phyloP scores from a whole-genome alignment of 2,888 invertebrate species.

The Deilephila elpenor region DNA sequence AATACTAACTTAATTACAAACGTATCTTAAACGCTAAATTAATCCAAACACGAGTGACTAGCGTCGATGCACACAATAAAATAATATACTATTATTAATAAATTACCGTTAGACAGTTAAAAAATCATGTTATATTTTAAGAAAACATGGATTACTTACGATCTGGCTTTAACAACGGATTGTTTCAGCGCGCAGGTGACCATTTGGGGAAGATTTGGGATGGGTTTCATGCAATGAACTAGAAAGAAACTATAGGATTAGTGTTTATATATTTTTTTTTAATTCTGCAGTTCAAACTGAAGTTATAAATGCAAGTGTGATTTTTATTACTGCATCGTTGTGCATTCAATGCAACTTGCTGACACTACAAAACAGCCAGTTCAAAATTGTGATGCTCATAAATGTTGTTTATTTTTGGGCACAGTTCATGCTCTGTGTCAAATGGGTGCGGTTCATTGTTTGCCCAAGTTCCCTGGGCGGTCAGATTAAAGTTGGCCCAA shows the following conservation, averaged over 20 bases:
- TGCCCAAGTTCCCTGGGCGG: slow-evolving; percentile 21
- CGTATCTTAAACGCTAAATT: slow-evolving; percentile 63
- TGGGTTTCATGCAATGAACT: no score
- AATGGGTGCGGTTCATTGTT: slow-evolving; percentile 27
- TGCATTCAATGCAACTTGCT: no score
- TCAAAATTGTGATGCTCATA: no score
- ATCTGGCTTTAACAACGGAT: slow-evolving; percentile 7
- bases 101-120: slow-evolving; percentile 30
- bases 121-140: slow-evolving; percentile 21
- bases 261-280: no score
- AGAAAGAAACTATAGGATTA: no score
- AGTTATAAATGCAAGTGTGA: no score
- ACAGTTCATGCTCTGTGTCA: neutral
- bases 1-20: slow-evolving; percentile 48
- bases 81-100: slow-evolving; percentile 44
- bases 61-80: slow-evolving; percentile 69
- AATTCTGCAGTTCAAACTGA: no score
- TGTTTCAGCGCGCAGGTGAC: neutral
- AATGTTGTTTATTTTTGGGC: neutral
- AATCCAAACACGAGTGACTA: slow-evolving; percentile 76
- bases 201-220: neutral
- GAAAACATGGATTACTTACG: slow-evolving; percentile 15
- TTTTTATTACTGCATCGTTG: no score
- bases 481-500: slow-evolving; percentile 28
- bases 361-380: no score